A percentile compares a stretch with the other conserved stretches of the same genome.
These are phyloP conservation scores for Drosophila kambysellisi DNA, from an alignment of 2,888 invertebrate genomes.

Conservation along the genomic window DNA sequence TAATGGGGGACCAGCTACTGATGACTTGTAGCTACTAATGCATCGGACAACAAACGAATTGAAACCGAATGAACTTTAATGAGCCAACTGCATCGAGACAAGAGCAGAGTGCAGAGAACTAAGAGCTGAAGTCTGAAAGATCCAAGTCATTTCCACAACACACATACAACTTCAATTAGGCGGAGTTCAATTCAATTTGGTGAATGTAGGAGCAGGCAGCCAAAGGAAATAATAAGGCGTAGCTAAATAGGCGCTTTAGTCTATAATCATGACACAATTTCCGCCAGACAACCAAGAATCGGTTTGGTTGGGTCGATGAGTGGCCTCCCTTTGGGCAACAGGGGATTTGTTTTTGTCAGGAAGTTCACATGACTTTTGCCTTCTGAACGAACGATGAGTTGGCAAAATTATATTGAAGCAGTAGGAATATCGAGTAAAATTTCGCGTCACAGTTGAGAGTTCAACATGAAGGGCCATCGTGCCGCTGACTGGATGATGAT, in stretches of 20 bases:
- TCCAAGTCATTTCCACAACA: constrained; percentile 72
- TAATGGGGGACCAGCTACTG: constrained; percentile 5
- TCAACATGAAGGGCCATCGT: constrained; percentile 52
- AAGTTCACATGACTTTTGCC: constrained; percentile 74
- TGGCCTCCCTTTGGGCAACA: constrained; percentile 6
- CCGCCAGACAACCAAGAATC: constrained; percentile 54
- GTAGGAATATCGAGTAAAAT: constrained; percentile 56
- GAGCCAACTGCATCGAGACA: constrained; percentile 49
- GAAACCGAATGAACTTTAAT: constrained; percentile 59
- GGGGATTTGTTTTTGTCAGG: constrained; percentile 55
- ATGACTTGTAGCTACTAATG: constrained; percentile 20
- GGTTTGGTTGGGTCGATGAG: constrained; percentile 23
- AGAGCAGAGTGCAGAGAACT: neutral
- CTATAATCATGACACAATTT: constrained; percentile 81
- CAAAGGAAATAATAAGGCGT: constrained; percentile 78
- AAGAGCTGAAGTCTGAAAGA: constrained; percentile 38
- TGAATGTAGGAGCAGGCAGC: constrained; percentile 35
- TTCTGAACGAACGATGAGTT: constrained; percentile 54
- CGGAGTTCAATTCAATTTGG: constrained; percentile 64
- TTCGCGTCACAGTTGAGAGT: constrained; percentile 75
- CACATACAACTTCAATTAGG: constrained; percentile 66
- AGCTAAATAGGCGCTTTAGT: constrained; percentile 80
- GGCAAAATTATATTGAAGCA: constrained; percentile 30
- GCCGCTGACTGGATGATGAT: constrained; percentile 48
- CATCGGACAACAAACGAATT: constrained; percentile 33